These are phyloP conservation scores for Amiota minor DNA, from an alignment of 2,888 invertebrate genomes.

Conservation along the genomic window DNA sequence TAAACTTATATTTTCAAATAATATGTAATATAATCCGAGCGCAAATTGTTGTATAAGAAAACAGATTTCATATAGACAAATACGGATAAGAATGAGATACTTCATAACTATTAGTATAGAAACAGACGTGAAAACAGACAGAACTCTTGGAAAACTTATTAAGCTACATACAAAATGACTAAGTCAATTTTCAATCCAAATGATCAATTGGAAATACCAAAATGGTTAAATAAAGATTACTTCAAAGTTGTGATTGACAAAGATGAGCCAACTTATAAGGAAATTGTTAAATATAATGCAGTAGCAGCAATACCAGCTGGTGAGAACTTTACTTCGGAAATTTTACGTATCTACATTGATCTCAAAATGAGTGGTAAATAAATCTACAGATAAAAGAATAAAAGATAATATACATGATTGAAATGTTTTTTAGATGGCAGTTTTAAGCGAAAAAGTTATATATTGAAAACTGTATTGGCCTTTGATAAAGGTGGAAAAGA, in stretches of 20 bases:
- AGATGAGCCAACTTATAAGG: constrained; percentile 54
- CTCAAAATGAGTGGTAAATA: constrained; percentile 50
- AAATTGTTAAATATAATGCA: constrained; percentile 55
- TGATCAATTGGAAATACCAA: constrained; percentile 54
- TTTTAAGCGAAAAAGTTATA: constrained; percentile 57
- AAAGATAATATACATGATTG: neutral
- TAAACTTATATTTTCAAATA: no score
- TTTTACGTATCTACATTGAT: constrained; percentile 62
- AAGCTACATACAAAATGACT: neutral
- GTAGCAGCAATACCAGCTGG: constrained; percentile 65
- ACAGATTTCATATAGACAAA: no score
- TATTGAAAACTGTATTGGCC: constrained; percentile 63
- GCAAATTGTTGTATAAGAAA: no score
- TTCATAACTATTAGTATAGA: neutral
- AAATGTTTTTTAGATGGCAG: neutral
- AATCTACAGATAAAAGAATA: constrained; percentile 45
- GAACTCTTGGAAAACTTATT: neutral
- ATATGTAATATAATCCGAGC: no score
- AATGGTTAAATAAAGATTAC: constrained; percentile 61
- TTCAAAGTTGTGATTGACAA: constrained; percentile 54
- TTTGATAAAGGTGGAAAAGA: constrained; percentile 54
- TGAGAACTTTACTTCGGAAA: constrained; percentile 67
- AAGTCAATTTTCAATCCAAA: constrained; percentile 54
- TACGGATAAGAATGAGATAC: no score
- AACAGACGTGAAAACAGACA: neutral